These are phyloP conservation scores for Dicentrarchus labrax DNA, from an alignment of 2,113 vertebrate species.

Conservation along the genomic window DNA sequence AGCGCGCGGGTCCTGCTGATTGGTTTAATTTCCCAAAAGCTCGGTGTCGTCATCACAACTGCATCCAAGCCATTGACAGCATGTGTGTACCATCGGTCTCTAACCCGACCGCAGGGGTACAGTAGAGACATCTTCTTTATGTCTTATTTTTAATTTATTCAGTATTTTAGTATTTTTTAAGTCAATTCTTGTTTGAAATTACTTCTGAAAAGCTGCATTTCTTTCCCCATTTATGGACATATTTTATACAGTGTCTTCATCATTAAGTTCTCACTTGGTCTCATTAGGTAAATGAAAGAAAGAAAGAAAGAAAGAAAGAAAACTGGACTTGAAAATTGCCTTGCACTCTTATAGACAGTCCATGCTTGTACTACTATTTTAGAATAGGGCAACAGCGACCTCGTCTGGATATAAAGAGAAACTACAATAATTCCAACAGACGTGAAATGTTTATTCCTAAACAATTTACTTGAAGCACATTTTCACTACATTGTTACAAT, in stretches of 20 bases:
- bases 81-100: no score
- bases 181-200: not conserved
- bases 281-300: not conserved
- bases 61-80: no score
- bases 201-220: no score
- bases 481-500: not conserved
- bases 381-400: constrained; percentile 34
- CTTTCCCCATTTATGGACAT: no score
- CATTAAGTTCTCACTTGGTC: not conserved
- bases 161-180: not conserved
- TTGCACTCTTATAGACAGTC: no score
- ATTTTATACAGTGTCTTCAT: not conserved
- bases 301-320: not conserved
- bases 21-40: not conserved
- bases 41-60: not conserved
- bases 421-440: constrained; percentile 1
- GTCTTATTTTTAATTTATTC: not conserved
- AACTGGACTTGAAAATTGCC: not conserved
- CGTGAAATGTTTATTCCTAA: not conserved
- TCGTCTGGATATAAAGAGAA: constrained; percentile 13
- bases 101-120: no score
- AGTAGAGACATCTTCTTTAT: not conserved
- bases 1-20: constrained; percentile 35
- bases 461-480: not conserved
- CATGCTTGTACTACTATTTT: not conserved